Conservation (phyloP, 2,797 vertebrate species). For the Enteromius thamalakanensis region DNA sequence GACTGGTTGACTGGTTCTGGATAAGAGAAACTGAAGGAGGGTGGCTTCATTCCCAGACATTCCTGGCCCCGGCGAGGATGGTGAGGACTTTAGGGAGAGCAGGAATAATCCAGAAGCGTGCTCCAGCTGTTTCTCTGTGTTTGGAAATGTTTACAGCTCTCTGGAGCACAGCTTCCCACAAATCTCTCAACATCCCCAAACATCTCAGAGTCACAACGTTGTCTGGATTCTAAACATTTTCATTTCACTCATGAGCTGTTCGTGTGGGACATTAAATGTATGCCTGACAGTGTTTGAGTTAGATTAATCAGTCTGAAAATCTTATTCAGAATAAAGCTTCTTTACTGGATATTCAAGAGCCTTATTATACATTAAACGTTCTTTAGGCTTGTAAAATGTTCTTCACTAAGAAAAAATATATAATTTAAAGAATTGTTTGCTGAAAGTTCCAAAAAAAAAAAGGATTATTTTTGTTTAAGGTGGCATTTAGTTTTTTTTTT, state of each 20-base stretch:
- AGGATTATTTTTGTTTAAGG: no score
- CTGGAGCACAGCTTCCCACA: conserved; percentile 21
- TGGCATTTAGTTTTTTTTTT: no score
- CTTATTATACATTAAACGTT: no score
- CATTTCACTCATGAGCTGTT: background rate
- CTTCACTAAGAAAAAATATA: no score
- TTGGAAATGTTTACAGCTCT: conserved; percentile 46
- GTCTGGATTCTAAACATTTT: background rate
- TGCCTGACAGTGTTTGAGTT: background rate
- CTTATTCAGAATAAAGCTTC: background rate
- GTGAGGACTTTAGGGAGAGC: conserved; percentile 1
- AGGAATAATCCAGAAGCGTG: conserved; percentile 43
- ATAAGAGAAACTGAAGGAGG: background rate
- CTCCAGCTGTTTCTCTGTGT: conserved; percentile 48
- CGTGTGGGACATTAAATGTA: background rate
- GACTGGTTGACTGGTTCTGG: background rate
- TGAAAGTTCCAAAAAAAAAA: no score
- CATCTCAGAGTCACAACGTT: background rate
- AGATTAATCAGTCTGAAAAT: background rate
- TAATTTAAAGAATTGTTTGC: no score
- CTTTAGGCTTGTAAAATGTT: no score
- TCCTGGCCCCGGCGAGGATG: background rate
- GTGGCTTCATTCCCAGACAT: background rate
- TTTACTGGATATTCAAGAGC: background rate
- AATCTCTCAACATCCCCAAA: conserved; percentile 30